phyloP scores from a whole-genome alignment of 2,888 invertebrate species.

The Nomada lathburiana region DNA sequence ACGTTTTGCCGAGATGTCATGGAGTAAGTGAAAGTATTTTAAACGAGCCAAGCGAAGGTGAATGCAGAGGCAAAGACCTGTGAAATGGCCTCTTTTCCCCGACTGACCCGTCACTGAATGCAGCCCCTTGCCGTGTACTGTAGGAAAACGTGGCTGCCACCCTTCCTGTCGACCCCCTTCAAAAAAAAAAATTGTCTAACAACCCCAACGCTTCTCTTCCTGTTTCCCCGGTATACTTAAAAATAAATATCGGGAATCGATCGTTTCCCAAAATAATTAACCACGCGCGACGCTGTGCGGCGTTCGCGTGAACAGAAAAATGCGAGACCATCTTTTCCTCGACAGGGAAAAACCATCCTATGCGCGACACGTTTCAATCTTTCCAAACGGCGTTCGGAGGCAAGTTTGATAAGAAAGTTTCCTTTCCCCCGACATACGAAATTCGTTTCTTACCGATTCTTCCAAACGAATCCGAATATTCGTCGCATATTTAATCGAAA shows the following conservation, averaged over 20 bases:
- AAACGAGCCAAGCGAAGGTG: constrained; percentile 50
- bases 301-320: constrained; percentile 16
- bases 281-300: constrained; percentile 13
- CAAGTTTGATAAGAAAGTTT: too few species aligned
- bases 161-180: constrained; percentile 51
- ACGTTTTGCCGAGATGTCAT: constrained; percentile 6
- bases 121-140: constrained; percentile 37
- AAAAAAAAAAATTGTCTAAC: constrained; percentile 61
- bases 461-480: background rate
- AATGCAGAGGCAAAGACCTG: constrained; percentile 61
- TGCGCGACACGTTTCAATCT: too few species aligned
- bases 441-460: background rate
- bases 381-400: too few species aligned
- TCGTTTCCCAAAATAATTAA: constrained; percentile 47
- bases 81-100: constrained; percentile 69
- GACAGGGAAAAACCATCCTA: background rate
- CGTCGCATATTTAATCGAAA: background rate
- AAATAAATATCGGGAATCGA: constrained; percentile 53
- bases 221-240: constrained; percentile 50
- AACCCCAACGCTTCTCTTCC: constrained; percentile 60
- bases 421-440: too few species aligned
- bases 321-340: constrained; percentile 4
- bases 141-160: constrained; percentile 44
- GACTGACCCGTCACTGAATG: constrained; percentile 61
- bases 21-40: constrained; percentile 12